Evolutionary conservation across 53 echinoderm and acorn worm species (phyloP).

Genomic region (Holothuria scabra): DNA sequence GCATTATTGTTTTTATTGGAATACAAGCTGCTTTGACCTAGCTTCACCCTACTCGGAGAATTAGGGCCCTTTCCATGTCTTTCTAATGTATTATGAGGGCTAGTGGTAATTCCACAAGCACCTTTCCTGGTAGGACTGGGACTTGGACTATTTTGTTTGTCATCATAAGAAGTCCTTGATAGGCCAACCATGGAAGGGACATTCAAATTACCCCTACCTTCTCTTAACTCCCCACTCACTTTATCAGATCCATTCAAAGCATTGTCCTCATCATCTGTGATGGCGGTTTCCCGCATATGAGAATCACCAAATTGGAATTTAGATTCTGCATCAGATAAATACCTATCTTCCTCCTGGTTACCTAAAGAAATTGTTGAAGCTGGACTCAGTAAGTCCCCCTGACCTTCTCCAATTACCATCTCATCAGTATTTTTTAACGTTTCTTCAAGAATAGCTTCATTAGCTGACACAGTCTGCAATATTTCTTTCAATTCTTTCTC

Average conservation of each 20-base stretch:
- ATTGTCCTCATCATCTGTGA: conserved; percentile 78
- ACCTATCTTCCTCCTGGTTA: conserved; percentile 50
- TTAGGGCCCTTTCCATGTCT: conserved; percentile 64
- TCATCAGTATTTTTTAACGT: conserved; percentile 69
- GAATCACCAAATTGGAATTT: conserved; percentile 66
- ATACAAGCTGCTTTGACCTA: conserved; percentile 96
- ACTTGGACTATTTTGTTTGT: conserved; percentile 52
- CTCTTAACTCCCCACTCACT: conserved; percentile 39
- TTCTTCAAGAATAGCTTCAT: conserved; percentile 73
- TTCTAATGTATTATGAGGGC: conserved; percentile 77
- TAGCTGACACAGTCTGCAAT: conserved; percentile 78
- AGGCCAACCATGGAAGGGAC: conserved; percentile 64
- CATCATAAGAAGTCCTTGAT: conserved; percentile 84
- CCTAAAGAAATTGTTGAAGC: conserved; percentile 67
- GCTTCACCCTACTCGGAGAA: conserved; percentile 79
- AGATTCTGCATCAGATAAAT: conserved; percentile 32
- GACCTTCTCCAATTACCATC: conserved; percentile 47
- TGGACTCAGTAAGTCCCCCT: conserved; percentile 36
- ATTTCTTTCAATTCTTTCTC: conserved; percentile 88
- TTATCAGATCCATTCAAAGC: conserved; percentile 65
- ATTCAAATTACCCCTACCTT: conserved; percentile 29
- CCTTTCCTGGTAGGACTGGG: conserved; percentile 76
- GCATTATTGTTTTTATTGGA: conserved; percentile 64
- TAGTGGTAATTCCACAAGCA: conserved; percentile 72
- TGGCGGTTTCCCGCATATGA: conserved; percentile 80